Conservation (phyloP, 2,113 vertebrate genomes). For the Tinamus guttatus region DNA sequence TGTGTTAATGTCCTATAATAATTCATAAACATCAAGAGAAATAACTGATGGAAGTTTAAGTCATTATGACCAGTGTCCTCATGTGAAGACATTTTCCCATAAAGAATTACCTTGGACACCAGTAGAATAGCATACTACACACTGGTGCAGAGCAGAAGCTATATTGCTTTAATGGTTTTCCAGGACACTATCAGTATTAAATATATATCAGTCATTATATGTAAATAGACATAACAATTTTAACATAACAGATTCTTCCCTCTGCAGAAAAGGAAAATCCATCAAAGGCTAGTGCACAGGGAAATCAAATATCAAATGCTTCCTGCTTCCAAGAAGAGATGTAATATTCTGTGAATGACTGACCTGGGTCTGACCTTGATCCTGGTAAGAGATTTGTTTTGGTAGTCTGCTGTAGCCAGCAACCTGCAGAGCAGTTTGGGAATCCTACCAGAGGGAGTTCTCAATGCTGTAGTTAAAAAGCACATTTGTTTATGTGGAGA, state of each 20-base stretch:
- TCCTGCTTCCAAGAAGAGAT: conserved; percentile 72
- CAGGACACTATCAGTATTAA: conserved; percentile 20
- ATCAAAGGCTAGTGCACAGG: conserved; percentile 66
- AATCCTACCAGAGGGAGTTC: conserved; percentile 84
- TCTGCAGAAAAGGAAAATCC: conserved; percentile 76
- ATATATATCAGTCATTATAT: conserved; percentile 30
- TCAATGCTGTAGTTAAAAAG: conserved; percentile 74
- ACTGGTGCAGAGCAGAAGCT: conserved; percentile 33
- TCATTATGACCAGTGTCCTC: background rate
- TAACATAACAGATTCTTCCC: conserved; percentile 49
- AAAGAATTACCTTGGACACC: background rate
- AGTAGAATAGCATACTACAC: background rate
- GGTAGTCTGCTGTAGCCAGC: conserved; percentile 84
- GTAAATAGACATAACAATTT: conserved; percentile 49
- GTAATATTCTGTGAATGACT: conserved; percentile 82
- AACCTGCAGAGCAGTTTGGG: conserved; percentile 89
- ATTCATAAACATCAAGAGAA: background rate
- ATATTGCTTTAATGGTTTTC: conserved; percentile 27
- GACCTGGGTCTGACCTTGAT: conserved; percentile 85
- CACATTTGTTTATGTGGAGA: conserved; percentile 70
- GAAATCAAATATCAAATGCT: conserved; percentile 76
- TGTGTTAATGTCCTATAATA: too few relatives aligned
- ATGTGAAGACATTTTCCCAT: background rate
- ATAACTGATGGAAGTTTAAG: background rate
- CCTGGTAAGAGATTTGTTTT: conserved; percentile 90